phyloP scores from a whole-genome alignment of 2,888 invertebrate species.

The Drosophila rubida region DNA sequence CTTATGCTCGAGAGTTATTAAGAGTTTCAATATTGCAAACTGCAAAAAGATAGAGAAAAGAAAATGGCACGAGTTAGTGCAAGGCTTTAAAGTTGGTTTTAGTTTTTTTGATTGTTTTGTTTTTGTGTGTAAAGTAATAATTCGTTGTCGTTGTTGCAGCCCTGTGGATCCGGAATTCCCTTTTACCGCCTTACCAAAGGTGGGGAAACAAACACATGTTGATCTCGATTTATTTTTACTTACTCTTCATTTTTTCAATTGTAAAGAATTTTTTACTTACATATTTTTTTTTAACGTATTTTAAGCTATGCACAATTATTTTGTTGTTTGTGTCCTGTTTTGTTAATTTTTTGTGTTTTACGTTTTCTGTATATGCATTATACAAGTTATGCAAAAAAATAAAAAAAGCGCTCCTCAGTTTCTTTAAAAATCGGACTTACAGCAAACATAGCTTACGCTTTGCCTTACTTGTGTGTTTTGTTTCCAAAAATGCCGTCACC shows the following conservation, averaged over 20 bases:
- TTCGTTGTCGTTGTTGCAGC: not conserved
- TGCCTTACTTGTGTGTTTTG: constrained; percentile 15
- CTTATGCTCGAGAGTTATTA: constrained; percentile 59
- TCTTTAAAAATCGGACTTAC: constrained; percentile 46
- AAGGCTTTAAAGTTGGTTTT: constrained; percentile 48
- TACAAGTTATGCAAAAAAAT: constrained; percentile 32
- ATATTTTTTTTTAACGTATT: constrained; percentile 63
- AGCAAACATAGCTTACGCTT: constrained; percentile 36
- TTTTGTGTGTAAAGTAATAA: constrained; percentile 24
- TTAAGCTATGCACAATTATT: constrained; percentile 77
- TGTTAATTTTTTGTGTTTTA: constrained; percentile 3
- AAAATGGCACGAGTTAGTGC: constrained; percentile 79
- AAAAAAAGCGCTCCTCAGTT: constrained; percentile 39
- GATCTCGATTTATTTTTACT: constrained; percentile 79
- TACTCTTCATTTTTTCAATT: constrained; percentile 76
- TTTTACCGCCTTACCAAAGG: constrained; percentile 80
- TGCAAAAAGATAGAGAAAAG: constrained; percentile 81
- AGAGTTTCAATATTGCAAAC: constrained; percentile 81
- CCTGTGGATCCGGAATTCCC: constrained; percentile 58
- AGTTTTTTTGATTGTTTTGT: constrained; percentile 41
- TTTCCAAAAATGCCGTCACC: constrained; percentile 49
- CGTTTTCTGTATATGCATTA: constrained; percentile 1
- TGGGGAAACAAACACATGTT: constrained; percentile 81
- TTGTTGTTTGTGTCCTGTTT: constrained; percentile 28
- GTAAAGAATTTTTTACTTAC: constrained; percentile 76